Conservation (phyloP, 2,888 invertebrate genomes). For the Dastarcus helophoroides region DNA sequence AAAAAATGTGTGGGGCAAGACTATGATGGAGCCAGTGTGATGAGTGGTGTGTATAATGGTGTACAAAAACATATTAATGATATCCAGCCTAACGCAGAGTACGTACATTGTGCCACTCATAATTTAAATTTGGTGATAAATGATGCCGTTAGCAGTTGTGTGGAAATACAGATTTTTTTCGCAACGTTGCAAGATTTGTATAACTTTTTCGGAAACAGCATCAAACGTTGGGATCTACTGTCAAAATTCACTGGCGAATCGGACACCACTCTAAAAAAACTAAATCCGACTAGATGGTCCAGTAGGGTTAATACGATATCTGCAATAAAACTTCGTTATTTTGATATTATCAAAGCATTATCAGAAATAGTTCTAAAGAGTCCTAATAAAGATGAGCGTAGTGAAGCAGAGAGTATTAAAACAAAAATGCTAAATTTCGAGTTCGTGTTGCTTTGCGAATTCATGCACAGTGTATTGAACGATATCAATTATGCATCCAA, state of each 20-base stretch:
- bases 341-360: slow-evolving; percentile 17
- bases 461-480: slow-evolving; percentile 15
- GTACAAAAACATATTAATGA: too few species aligned
- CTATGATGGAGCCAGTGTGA: slow-evolving; percentile 26
- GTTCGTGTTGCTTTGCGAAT: slow-evolving; percentile 15
- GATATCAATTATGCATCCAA: slow-evolving; percentile 17
- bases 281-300: slow-evolving; percentile 26
- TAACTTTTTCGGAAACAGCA: slow-evolving; percentile 20
- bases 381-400: slow-evolving; percentile 11
- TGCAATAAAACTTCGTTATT: too few species aligned
- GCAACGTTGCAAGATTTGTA: slow-evolving; percentile 15
- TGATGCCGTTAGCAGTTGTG: slow-evolving; percentile 12
- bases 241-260: slow-evolving; percentile 18
- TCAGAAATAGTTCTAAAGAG: slow-evolving; percentile 16
- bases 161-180: slow-evolving; percentile 14
- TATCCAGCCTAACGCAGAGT: slow-evolving; percentile 13
- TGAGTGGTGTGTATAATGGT: too few species aligned
- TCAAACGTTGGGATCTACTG: slow-evolving; percentile 22
- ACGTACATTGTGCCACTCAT: slow-evolving; percentile 9
- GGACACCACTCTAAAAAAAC: slow-evolving; percentile 19
- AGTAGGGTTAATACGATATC: slow-evolving; percentile 19
- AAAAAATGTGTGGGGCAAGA: slow-evolving; percentile 17
- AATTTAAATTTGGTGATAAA: too few species aligned
- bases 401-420: slow-evolving; percentile 13
- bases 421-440: slow-evolving; percentile 17